phyloP scores from a whole-genome alignment of 2,797 vertebrate genomes.

The Erethizon dorsatum region DNA sequence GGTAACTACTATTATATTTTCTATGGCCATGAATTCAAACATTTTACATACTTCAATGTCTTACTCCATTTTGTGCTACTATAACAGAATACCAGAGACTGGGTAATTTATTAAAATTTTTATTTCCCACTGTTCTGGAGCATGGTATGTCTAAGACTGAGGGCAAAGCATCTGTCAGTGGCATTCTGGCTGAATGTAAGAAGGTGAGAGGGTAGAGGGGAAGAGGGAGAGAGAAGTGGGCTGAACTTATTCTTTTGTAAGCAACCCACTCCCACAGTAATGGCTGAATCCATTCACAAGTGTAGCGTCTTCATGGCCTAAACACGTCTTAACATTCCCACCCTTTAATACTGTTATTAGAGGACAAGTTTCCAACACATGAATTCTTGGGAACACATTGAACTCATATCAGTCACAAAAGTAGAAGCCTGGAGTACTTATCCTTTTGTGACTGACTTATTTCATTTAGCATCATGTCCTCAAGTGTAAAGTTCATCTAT shows the following conservation, averaged over 20 bases:
- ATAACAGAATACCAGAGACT: not conserved
- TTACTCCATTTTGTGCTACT: not conserved
- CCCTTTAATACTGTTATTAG: not conserved
- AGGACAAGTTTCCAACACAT: not conserved
- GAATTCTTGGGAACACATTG: not conserved
- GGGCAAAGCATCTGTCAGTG: not conserved
- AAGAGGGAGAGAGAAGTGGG: not conserved
- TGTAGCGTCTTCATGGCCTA: not conserved
- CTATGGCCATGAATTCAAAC: not conserved
- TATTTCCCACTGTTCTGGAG: not conserved
- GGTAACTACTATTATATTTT: not conserved
- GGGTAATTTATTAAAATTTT: not conserved
- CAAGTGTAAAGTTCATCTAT: not conserved
- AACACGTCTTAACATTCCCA: not conserved
- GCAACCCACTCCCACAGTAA: not conserved
- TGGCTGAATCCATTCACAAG: not conserved
- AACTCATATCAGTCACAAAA: not conserved
- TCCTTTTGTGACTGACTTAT: slow-evolving; percentile 44
- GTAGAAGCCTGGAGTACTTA: not conserved
- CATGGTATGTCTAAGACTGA: not conserved
- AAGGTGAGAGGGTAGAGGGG: not conserved
- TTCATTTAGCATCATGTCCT: not conserved
- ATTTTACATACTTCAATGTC: not conserved
- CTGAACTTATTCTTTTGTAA: not conserved
- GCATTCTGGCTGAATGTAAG: not conserved